A percentile compares a stretch with the other conserved stretches of the same genome.
These are phyloP conservation scores for Pseudomyrmex pallidus DNA, from an alignment of 1,140 invertebrate species.

Conservation along the genomic window DNA sequence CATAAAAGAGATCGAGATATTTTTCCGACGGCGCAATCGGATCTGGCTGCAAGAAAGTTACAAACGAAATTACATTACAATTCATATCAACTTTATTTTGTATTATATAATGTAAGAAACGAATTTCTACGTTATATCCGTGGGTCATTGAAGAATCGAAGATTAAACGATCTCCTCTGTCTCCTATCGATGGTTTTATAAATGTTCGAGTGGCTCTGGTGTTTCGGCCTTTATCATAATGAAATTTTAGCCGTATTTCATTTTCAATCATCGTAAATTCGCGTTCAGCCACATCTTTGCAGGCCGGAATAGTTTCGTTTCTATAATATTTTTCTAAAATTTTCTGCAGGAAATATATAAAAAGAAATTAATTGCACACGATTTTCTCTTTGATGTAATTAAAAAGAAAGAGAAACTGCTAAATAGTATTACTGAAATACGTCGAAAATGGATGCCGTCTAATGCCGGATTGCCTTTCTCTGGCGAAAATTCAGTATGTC, in stretches of 20 bases:
- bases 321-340: constrained; percentile 88
- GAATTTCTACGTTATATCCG: constrained; percentile 86
- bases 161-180: constrained; percentile 87
- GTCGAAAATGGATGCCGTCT: constrained; percentile 67
- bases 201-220: constrained; percentile 88
- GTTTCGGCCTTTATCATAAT: constrained; percentile 89
- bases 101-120: not conserved
- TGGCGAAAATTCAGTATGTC: constrained; percentile 66
- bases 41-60: constrained; percentile 84
- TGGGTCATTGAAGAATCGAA: constrained; percentile 88
- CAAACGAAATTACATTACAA: not conserved
- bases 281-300: constrained; percentile 88
- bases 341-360: constrained; percentile 77
- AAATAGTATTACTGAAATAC: constrained; percentile 63
- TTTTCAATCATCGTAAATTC: constrained; percentile 87
- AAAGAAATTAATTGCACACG: not conserved
- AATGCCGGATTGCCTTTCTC: not conserved
- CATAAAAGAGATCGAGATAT: constrained; percentile 87
- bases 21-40: constrained; percentile 86
- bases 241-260: constrained; percentile 89
- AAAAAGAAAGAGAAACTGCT: too few species aligned
- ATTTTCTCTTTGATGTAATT: not conserved
- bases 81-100: not conserved
- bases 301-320: constrained; percentile 85
- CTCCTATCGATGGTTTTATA: constrained; percentile 88